Base-by-base conservation (phyloP, 2,888 invertebrate species). In the Apodemia zela region DNA sequence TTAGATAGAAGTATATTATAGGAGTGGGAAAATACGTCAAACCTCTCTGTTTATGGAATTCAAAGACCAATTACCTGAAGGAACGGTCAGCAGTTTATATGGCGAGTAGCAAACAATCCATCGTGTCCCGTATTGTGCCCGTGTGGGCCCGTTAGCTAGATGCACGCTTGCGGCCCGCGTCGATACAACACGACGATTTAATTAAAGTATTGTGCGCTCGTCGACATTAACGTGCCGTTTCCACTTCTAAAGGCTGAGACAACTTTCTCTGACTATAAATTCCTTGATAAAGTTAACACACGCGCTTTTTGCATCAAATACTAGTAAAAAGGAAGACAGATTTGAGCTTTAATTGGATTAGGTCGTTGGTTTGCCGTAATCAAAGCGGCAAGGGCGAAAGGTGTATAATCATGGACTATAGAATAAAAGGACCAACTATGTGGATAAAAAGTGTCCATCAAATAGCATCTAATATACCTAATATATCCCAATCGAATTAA, bases 171-270 rank as follows among this genome's bases (percentile, higher is more conserved):
- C 54, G 54, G 54, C 54, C 54, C 72, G 72, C 70, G 62, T 72
- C 77, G 81, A 80, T 84, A 79, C 78, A 71, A 74, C 74, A 74
- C 77, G 82, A 88, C 89, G 89, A 87, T 90, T 89, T 90, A 90
- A 90, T 90, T 89, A 90, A 89, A 84, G 85, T 87, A 89, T 90
- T 89, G 88, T 89, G 81, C 78, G 82, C 79, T 70, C 68, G 72
- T 75, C 74, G 81, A 84, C 83, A 87, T 89, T 89, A 85, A 87
- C 83, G 79, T 78, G 69, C 73, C 72, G 73, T 71, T 71, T 66
- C 65, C 68, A 63, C 65, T 58, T 61, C 68, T 71, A 69, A 71
- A 67, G 65, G 54, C 54, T 54, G 25, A 54, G 54, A 54, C 54
- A 54, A 25, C 54, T 54, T 54, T 54, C 54, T 54, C 54, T 54